phyloP scores from a whole-genome alignment of 2,113 vertebrate species.

The Antechinus stuartii region DNA sequence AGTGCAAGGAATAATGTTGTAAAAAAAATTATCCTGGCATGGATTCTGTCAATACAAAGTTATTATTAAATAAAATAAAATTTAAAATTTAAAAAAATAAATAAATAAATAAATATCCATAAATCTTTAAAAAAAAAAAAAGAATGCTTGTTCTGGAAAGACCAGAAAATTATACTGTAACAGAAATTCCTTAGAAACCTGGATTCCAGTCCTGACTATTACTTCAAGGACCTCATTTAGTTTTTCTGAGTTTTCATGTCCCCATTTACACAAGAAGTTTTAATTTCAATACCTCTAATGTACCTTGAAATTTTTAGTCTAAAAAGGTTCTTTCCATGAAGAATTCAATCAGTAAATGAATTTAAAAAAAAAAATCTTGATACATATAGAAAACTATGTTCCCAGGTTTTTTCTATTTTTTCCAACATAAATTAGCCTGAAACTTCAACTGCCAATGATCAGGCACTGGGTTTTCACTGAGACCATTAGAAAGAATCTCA shows the following conservation, averaged over 20 bases:
- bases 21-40: too few relatives aligned
- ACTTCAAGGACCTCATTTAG: neutral
- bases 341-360: neutral
- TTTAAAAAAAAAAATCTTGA: neutral
- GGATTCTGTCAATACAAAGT: too few relatives aligned
- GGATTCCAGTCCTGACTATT: neutral
- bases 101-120: too few relatives aligned
- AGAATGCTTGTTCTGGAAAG: neutral
- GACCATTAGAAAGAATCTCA: conserved; percentile 18
- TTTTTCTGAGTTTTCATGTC: neutral
- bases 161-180: neutral
- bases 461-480: conserved; percentile 5
- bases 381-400: neutral
- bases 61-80: too few relatives aligned
- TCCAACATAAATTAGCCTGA: conserved; percentile 14
- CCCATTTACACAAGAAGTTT: neutral
- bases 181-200: neutral
- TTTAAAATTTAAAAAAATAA: too few relatives aligned
- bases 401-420: conserved; percentile 29
- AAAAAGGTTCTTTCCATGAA: neutral
- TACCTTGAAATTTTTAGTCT: neutral
- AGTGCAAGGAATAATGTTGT: too few relatives aligned
- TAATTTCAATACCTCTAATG: neutral
- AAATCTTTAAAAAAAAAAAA: too few relatives aligned
- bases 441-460: neutral